phyloP scores from a whole-genome alignment of 2,113 vertebrate genomes.

The Chloroceryle aenea region DNA sequence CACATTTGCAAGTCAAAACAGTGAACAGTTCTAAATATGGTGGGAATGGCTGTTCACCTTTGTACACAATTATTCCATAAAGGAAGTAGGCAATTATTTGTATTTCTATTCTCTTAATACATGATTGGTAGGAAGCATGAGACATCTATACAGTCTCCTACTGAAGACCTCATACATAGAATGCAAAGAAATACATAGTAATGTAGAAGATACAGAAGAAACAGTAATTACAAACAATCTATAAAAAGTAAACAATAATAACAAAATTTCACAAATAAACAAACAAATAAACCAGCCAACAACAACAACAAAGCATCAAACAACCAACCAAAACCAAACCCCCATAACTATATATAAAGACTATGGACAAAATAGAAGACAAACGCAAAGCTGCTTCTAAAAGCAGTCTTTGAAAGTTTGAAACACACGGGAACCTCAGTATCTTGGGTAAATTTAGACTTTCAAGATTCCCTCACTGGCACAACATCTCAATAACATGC shows the following conservation, averaged over 20 bases:
- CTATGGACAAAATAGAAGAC: not conserved
- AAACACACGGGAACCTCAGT: not conserved
- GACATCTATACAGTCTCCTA: not conserved
- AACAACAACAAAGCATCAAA: too few relatives aligned
- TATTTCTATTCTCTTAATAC: not conserved
- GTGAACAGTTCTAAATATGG: not conserved
- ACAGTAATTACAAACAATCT: not conserved
- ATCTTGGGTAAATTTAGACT: not conserved
- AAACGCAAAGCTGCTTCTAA: not conserved
- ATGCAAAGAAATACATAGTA: not conserved
- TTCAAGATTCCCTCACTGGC: not conserved
- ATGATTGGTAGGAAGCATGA: not conserved
- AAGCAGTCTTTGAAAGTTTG: not conserved
- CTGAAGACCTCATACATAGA: not conserved
- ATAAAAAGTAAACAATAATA: too few relatives aligned
- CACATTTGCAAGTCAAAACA: not conserved
- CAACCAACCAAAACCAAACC: too few relatives aligned
- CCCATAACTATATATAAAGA: not conserved
- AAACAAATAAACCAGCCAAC: too few relatives aligned
- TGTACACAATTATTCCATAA: not conserved
- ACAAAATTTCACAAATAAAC: too few relatives aligned
- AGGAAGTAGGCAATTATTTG: not conserved
- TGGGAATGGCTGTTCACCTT: not conserved
- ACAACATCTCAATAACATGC: not conserved
- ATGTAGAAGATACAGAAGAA: not conserved